Evolutionary conservation across 2,888 invertebrate genomes (phyloP), one percentile per base, ranked within the genome.

Genomic region (Tachystola acroxantha): DNA sequence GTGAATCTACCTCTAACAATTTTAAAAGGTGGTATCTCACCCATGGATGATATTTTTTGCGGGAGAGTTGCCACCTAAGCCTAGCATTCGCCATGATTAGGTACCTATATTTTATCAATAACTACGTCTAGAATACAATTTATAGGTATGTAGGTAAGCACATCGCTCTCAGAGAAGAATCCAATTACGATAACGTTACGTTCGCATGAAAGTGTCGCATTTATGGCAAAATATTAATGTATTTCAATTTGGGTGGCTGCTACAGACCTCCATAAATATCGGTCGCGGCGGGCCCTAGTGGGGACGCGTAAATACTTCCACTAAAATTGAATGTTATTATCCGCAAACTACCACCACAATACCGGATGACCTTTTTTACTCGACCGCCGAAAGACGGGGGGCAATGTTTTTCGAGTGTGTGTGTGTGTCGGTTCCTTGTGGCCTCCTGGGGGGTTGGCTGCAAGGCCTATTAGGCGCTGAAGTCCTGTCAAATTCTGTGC

Each of bases 211-310:
- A 84, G 76, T 84, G 85, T 86, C 85, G 81, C 82, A 73, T 84
- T 85, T 84, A 82, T 84, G 82, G 80, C 85, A 81, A 84, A 81
- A 85, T 86, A 86, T 86, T 84, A 86, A 86, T 86, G 82, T 85
- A 82, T 86, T 86, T 85, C 85, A 86, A 85, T 86, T 86, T 82
- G 81, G 80, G 67, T 65, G 72, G 74, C 72, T 73, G 75, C 74
- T 72, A 75, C 71, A 80, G 77, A 85, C 85, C 84, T 76, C 78
- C 77, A 85, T 86, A 86, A 86, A 86, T 85, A 85, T 80, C 73
- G 64, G 69, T 66, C 64, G 73, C 68, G 71, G 50, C 61, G 66
- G 69, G 65, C 64, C 69, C 70, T 69, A 64, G 63, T 59, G 70
- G 70, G 62, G 64, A 67, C 72, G 71, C 79, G 81, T 84, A 82